Evolutionary conservation across 2,797 vertebrate genomes (phyloP), one percentile per base, ranked within the genome.

Genomic region (Decapterus maruadsi): DNA sequence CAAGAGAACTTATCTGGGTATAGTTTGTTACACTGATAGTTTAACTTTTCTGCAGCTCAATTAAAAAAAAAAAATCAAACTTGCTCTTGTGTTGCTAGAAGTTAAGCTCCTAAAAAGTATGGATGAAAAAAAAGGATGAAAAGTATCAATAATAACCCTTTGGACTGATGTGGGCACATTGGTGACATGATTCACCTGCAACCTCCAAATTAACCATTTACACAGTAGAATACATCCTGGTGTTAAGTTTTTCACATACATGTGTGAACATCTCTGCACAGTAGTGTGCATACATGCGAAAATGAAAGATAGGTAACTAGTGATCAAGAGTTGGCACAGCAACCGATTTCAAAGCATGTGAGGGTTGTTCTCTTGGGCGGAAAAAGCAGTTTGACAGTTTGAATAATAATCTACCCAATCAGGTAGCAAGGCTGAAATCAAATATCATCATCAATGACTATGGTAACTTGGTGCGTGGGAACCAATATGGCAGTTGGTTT

Each of bases 241-340:
- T n/a, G n/a, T n/a, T n/a, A 8, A 75, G 67, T 36, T 36, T 36
- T 8, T 36, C 34, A 36, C 34, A 55, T 57, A 53, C 11, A 26
- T 42, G 70, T 66, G 29, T 64, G 34, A 34, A 72, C 53, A 22
- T 58, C 48, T 64, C 45, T 65, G 40, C 43, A 72, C 56, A 67
- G 78, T 74, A 38, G 53, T 77, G 61, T 78, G 68, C 31, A 64
- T 42, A 42, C 72, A 84, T 56, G 60, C 67, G 80, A n/a, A 79
- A 61, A 63, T 6, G 6, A 55, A 50, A 53, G 13, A 48, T 20
- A n/a, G 22, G 50, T 50, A 31, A 70, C 54, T 78, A 7, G 36
- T 38, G 31, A 70, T 11, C 8, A 34, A 65, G 40, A 58, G 64
- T 73, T 53, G 42, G 61, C 63, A 68, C 26, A 19, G 76, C 62